Conservation (phyloP, 1,140 invertebrate genomes). For the Drosophila grimshawi region DNA sequence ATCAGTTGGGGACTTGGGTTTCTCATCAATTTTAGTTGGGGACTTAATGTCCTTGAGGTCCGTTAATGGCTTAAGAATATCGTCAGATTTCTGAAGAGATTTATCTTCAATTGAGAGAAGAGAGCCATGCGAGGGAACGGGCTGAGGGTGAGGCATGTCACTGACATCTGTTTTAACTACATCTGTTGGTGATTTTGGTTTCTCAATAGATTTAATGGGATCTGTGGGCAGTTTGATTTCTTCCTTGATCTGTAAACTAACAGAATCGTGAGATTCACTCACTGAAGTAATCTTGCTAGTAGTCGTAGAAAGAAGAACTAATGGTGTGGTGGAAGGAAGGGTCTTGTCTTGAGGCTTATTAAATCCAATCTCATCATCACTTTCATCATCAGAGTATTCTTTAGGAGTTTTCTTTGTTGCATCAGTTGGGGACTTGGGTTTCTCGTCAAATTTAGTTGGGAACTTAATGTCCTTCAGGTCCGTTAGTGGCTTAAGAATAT, state of each 20-base stretch:
- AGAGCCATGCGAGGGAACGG: too few relatives aligned
- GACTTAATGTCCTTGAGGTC: too few relatives aligned
- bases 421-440: constrained; percentile 31
- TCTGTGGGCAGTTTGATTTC: neutral
- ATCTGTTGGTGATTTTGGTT: too few relatives aligned
- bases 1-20: constrained; percentile 28
- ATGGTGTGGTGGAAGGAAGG: neutral
- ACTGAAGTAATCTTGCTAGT: neutral
- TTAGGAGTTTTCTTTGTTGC: constrained; percentile 1
- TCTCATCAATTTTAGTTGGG: too few relatives aligned
- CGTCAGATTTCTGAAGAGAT: too few relatives aligned
- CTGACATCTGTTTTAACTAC: too few relatives aligned
- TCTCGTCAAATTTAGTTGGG: constrained; percentile 13
- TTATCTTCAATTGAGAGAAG: too few relatives aligned
- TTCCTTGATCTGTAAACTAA: neutral
- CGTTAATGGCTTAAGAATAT: too few relatives aligned
- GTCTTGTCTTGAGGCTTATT: constrained; percentile 15
- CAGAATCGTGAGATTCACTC: neutral
- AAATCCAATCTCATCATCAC: constrained; percentile 24
- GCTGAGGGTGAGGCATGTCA: neutral
- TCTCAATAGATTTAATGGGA: too few relatives aligned
- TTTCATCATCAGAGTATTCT: constrained; percentile 37
- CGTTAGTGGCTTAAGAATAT: neutral
- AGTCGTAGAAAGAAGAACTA: neutral
- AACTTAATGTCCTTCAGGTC: neutral